Percentiles rank a stretch among this genome's conserved stretches.
phyloP scores from a whole-genome alignment of 1,140 invertebrate species.

The Lepidotrigona ventralis region DNA sequence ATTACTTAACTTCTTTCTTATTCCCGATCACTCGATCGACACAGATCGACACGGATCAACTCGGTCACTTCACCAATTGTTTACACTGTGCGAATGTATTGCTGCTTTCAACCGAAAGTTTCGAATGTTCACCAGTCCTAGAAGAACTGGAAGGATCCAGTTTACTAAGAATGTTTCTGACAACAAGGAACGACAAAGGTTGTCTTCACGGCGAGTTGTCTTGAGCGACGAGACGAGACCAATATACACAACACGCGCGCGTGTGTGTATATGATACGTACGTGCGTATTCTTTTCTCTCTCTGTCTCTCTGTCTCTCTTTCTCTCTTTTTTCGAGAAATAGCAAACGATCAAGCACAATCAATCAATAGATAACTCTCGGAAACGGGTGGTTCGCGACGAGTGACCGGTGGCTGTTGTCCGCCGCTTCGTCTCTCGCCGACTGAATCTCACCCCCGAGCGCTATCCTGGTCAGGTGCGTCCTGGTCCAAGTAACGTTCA shows the following conservation, averaged over 20 bases:
- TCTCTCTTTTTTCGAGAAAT: not conserved
- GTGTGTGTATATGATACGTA: too few species aligned
- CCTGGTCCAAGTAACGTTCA: constrained; percentile 38
- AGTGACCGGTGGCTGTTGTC: not conserved
- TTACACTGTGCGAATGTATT: not conserved
- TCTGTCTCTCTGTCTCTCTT: too few species aligned
- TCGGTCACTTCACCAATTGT: constrained; percentile 42
- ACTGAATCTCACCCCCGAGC: constrained; percentile 29
- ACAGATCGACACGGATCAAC: not conserved
- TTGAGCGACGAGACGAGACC: too few species aligned
- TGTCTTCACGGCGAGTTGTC: too few species aligned
- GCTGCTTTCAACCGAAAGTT: not conserved
- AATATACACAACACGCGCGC: too few species aligned
- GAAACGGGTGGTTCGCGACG: not conserved
- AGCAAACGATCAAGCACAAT: not conserved
- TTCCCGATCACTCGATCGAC: constrained; percentile 25
- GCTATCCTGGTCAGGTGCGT: constrained; percentile 24
- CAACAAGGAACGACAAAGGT: not conserved
- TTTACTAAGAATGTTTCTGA: not conserved
- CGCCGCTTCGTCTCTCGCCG: not conserved
- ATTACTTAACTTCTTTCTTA: not conserved
- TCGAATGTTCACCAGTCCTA: not conserved
- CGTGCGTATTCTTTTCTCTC: too few species aligned
- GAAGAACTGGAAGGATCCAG: not conserved
- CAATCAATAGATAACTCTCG: not conserved